Percentiles rank a stretch among this genome's conserved stretches.
Conservation (phyloP, 2,113 vertebrate genomes). For the Irena cyanogastra region DNA sequence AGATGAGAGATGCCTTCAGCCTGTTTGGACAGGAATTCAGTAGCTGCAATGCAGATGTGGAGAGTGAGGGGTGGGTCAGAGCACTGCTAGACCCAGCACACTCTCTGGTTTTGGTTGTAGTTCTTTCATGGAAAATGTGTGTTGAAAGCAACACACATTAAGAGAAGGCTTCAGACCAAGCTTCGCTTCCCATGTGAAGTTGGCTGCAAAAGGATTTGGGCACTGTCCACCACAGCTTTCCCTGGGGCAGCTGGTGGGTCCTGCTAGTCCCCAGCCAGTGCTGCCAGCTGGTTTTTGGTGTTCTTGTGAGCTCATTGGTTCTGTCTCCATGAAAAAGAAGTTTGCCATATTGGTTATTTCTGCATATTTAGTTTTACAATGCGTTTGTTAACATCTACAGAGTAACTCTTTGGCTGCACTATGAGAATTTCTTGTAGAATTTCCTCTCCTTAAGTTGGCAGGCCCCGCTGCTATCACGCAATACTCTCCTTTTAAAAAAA, state of each 20-base stretch:
- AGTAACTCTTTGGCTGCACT: background rate
- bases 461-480: background rate
- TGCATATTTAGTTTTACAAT: background rate
- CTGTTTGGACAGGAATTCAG: background rate
- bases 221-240: background rate
- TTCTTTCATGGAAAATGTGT: background rate
- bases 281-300: background rate
- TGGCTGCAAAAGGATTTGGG: background rate
- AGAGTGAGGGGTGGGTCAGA: background rate
- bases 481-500: background rate
- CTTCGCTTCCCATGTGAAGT: rapidly evolving
- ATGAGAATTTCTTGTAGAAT: background rate
- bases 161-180: background rate
- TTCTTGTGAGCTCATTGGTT: background rate
- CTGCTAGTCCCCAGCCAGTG: background rate
- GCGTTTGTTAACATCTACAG: background rate
- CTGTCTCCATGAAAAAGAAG: background rate
- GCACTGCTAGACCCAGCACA: background rate
- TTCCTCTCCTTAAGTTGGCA: background rate
- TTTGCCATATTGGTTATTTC: background rate
- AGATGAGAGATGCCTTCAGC: background rate
- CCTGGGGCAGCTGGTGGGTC: background rate
- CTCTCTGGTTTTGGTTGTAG: background rate
- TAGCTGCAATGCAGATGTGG: background rate
- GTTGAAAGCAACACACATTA: background rate